Conservation (phyloP, 2,797 vertebrate species). For the Crenichthys baileyi region DNA sequence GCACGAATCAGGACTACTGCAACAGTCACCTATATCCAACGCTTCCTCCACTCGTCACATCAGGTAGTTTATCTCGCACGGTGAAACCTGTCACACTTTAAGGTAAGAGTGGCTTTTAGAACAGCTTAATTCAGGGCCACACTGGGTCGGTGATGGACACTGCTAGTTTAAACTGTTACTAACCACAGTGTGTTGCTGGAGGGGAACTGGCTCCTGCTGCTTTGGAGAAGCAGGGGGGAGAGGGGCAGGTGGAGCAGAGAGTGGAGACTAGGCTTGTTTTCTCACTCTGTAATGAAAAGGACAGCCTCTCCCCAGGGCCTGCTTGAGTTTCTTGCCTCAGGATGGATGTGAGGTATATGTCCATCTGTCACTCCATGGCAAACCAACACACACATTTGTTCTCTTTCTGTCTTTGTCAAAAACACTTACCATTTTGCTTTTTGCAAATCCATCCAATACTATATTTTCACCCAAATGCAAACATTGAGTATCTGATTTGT, state of each 20-base stretch:
- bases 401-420: conserved; percentile 21
- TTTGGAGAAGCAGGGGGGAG: conserved; percentile 13
- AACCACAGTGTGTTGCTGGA: conserved; percentile 73
- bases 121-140: conserved; percentile 30
- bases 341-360: conserved; percentile 81
- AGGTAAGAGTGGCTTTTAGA: conserved; percentile 42
- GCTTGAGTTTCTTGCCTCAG: conserved; percentile 80
- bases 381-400: conserved; percentile 32
- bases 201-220: conserved; percentile 57
- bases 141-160: conserved; percentile 63
- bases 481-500: conserved; percentile 32
- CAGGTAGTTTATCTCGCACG: conserved; percentile 78
- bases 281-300: conserved; percentile 77
- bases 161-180: conserved; percentile 79
- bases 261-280: conserved; percentile 73
- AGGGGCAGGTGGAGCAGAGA: conserved; percentile 72
- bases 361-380: conserved; percentile 75
- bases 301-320: conserved; percentile 77
- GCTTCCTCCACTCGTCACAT: conserved; percentile 85
- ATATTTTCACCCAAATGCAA: conserved; percentile 39
- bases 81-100: conserved; percentile 43
- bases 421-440: conserved; percentile 8
- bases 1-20: conserved; percentile 91
- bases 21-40: conserved; percentile 93
- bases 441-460: conserved; percentile 13